Base-by-base conservation (phyloP, 2,113 vertebrate species). In the Corvus cornix region DNA sequence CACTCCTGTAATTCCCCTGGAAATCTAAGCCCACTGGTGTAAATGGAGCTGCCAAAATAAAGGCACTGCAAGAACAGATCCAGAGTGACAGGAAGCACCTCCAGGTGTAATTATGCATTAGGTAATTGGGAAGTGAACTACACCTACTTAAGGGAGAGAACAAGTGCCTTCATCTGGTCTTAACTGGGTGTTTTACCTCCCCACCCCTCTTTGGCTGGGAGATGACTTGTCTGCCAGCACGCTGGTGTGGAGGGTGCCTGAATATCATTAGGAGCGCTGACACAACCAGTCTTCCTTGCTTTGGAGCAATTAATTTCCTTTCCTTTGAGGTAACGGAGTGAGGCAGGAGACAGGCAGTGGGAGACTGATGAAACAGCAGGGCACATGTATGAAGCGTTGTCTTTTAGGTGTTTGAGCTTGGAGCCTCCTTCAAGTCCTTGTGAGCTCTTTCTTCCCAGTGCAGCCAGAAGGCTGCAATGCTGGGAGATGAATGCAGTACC, bases 201-300 rank as follows among this genome's bases (percentile, higher is more conserved):
- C 4, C 7, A 4, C 0, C 7, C 20, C 30, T 14, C 11, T 30
- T 4, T 35, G 20, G 7, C 41, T 44, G 27, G 9, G 59, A 81
- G 63, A 12, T 48, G 21, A 7, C 16, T 69, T 60, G 16, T 11
- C 9, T 87, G 24, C 4, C 33, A 41, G 66, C 37, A 21, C 9
- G 26, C 23, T 62, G n/a, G 37, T 0, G 0, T 15, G 46, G 35
- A 41, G 63, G 27, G 28, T 30, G 21, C 37, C 48, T 18, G 58
- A 12, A 0, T 48, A 19, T 52, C 23, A 9, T 35, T 5, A 63
- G 69, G 59, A 63, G 33, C 48, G 79, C 48, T 88, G 58, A n/a
- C 35, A 18, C 30, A 22, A 13, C 14, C 44, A 19, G 0, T 41
- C 24, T 24, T 33, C 60, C 48, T 83, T 5, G 7, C 30, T 68